Percentiles rank a stretch among this genome's conserved stretches.
Conservation (phyloP, 2,113 vertebrate species). For the Callopanchax toddi region DNA sequence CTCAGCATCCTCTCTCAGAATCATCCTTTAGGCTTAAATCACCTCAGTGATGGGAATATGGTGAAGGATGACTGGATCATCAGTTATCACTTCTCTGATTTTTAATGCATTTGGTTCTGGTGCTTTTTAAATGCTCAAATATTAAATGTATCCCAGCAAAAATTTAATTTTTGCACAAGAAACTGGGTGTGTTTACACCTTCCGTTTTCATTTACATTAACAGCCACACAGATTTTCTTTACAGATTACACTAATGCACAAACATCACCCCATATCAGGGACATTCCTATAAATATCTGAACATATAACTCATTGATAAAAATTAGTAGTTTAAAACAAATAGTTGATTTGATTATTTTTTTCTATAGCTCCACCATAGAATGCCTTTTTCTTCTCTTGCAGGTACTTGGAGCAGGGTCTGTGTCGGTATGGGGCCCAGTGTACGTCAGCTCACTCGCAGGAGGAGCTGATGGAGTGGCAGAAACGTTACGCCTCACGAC, state of each 20-base stretch:
- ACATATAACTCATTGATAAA: too few relatives aligned
- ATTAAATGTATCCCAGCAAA: too few relatives aligned
- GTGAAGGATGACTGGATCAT: neutral
- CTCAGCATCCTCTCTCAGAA: neutral
- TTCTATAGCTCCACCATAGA: neutral
- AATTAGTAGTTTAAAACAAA: neutral
- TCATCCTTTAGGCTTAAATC: neutral
- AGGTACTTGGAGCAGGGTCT: conserved; percentile 98
- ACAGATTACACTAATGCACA: neutral
- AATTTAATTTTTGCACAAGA: too few relatives aligned
- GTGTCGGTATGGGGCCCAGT: conserved; percentile 97
- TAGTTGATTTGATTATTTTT: neutral
- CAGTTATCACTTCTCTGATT: neutral
- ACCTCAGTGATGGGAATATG: neutral
- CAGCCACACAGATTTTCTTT: neutral
- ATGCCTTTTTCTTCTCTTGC: conserved; percentile 3
- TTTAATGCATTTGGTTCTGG: neutral
- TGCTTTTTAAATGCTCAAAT: too few relatives aligned
- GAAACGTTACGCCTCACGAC: conserved; percentile 92
- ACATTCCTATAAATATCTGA: too few relatives aligned
- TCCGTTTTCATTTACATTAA: neutral
- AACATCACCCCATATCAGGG: too few relatives aligned
- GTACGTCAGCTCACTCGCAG: conserved; percentile 97
- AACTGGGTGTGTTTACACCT: neutral
- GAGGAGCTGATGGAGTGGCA: conserved; percentile 98